Percentiles rank a stretch among this genome's conserved stretches.
Evolutionary conservation across 37 sponge, comb jelly and placozoan species (phyloP).

Genomic region (Hormiphora californensis): DNA sequence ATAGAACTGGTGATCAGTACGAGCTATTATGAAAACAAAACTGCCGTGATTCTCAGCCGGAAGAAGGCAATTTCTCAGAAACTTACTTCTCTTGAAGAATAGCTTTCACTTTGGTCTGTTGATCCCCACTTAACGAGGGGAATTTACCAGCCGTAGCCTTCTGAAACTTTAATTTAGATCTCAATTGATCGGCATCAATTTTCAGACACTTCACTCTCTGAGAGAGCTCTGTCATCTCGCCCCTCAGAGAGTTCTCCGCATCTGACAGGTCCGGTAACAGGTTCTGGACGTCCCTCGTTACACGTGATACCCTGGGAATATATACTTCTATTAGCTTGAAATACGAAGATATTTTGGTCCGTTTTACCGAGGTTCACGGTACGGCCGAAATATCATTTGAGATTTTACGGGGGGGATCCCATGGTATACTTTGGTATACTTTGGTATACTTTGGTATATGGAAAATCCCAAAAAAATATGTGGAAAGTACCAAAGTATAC

Average conservation of each 20-base stretch:
- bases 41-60: too few relatives aligned
- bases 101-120: constrained; percentile 27
- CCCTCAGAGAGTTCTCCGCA: constrained; percentile 4
- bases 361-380: too few relatives aligned
- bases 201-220: neutral
- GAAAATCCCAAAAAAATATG: too few relatives aligned
- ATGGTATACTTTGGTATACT: too few relatives aligned
- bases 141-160: neutral
- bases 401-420: too few relatives aligned
- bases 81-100: constrained; percentile 50
- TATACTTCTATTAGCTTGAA: neutral
- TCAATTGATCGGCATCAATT: constrained; percentile 6
- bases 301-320: neutral
- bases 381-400: too few relatives aligned
- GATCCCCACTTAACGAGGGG: neutral
- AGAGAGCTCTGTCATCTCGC: neutral
- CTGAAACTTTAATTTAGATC: constrained; percentile 27
- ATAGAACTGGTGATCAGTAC: neutral
- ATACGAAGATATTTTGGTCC: too few relatives aligned
- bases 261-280: constrained; percentile 18
- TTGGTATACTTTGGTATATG: too few relatives aligned
- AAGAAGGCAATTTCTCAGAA: neutral
- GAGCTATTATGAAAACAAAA: neutral
- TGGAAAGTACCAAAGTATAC: too few relatives aligned
- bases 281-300: constrained; percentile 29